Evolutionary conservation across 2,113 vertebrate species (phyloP), one percentile per base, ranked within the genome.

Genomic region (Circaetus gallicus): DNA sequence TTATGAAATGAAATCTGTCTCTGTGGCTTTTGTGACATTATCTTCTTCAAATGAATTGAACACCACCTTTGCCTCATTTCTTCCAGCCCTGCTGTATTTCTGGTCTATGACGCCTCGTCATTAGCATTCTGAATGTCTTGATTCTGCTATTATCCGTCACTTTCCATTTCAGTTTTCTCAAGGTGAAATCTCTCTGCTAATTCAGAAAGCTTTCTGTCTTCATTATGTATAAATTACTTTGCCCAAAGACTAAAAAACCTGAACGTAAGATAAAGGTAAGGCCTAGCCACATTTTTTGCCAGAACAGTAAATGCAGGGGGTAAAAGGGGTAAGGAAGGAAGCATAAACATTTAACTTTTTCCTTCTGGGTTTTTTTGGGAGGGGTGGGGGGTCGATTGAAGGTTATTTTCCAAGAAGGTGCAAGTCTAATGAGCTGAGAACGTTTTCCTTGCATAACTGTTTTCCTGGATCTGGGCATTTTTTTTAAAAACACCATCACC

Each of bases 371-470:
- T 25, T 49, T 21, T 49, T 24, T 47, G 6, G 20, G 45, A 2
- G 12, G 22, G 13, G 22, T 2, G 49, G 22, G 22, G 12, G 22
- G 13, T 8, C 6, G 13, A 50, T 50, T 83, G 50, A 77, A 83
- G 16, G 55, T 50, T 29, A 6, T 95, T 97, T 97, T 86, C 92
- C 42, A 80, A 70, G 86, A 81, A 94, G 58, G 73, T 90, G 70
- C 16, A 84, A 90, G 59, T 62, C 73, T 95, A 61, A 71, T 67
- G 82, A 85, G 56, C 94, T 91, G 65, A 95, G 72, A 95, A 95
- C 53, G 50, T 93, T 74, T 90, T 49, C 93, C 89, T 85, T 91
- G 58, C 49, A n/a, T 61, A 70, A 65, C 69, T 80, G 10, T 42
- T 96, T 96, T 93, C 63, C 53, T 87, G 36, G 84, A 92, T 91